A percentile compares a stretch with the other conserved stretches of the same genome.
Conservation (phyloP, 2,888 invertebrate species). For the Diarsia dahlii region DNA sequence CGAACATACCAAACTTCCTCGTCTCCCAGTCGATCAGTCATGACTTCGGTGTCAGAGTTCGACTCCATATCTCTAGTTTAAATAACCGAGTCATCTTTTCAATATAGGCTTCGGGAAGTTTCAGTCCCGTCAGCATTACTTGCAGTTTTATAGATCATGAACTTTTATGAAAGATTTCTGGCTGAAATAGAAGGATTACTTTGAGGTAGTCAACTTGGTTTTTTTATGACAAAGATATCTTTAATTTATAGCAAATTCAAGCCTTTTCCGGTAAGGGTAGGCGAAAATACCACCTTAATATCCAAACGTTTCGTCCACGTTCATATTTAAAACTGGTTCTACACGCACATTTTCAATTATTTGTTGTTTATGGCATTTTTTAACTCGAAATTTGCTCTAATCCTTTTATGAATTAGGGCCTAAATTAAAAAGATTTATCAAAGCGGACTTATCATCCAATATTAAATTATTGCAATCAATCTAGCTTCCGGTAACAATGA, state of each 20-base stretch:
- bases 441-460: not conserved
- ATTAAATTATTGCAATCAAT: constrained; percentile 10
- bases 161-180: constrained; percentile 12
- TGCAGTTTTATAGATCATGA: constrained; percentile 15
- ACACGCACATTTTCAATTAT: no score
- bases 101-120: constrained; percentile 38
- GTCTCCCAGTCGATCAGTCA: constrained; percentile 35
- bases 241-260: no score
- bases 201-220: not conserved
- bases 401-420: not conserved
- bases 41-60: constrained; percentile 17
- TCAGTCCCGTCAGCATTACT: constrained; percentile 22
- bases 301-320: no score
- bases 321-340: no score
- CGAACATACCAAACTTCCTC: constrained; percentile 9
- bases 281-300: no score
- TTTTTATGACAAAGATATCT: no score
- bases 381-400: no score
- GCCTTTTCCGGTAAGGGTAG: no score
- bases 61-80: constrained; percentile 40
- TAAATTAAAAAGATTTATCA: not conserved
- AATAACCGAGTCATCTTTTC: constrained; percentile 49
- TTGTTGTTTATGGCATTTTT: no score
- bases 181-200: not conserved
- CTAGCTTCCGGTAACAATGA: not conserved